Conservation (phyloP, 2,888 invertebrate species). For the Limnephilus auricula region DNA sequence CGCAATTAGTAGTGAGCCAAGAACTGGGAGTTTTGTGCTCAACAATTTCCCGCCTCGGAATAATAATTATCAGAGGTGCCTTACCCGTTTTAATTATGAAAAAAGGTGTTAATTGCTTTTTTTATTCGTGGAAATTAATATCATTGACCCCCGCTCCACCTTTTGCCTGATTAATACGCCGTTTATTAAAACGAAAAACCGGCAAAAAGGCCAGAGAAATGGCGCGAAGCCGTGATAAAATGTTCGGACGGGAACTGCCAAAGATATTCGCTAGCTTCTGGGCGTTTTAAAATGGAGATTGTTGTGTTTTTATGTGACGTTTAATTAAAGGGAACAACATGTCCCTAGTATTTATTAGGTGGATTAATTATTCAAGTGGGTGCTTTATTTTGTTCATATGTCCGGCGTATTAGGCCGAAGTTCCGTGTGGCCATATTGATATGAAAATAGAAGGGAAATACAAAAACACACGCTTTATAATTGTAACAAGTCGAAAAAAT, state of each 20-base stretch:
- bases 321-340: conserved; percentile 40
- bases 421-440: background rate
- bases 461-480: background rate
- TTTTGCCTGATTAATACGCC: conserved; percentile 26
- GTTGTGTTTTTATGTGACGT: conserved; percentile 46
- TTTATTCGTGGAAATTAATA: conserved; percentile 63
- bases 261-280: conserved; percentile 14
- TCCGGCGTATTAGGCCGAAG: background rate
- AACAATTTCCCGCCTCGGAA: conserved; percentile 43
- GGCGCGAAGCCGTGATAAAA: conserved; percentile 1
- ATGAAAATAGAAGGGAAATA: background rate
- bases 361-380: background rate
- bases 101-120: conserved; percentile 65
- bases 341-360: conserved; percentile 27
- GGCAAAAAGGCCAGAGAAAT: conserved; percentile 32
- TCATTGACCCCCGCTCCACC: conserved; percentile 49
- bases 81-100: conserved; percentile 61
- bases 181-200: conserved; percentile 32
- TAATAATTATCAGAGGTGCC: conserved; percentile 37
- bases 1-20: conserved; percentile 19
- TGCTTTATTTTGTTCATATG: background rate
- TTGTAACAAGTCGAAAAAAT: background rate
- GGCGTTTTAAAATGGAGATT: background rate
- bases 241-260: conserved; percentile 22
- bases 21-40: background rate